Percentiles rank a stretch among this genome's conserved stretches.
Conservation (phyloP, 2,113 vertebrate species). For the Apodemus sylvaticus region DNA sequence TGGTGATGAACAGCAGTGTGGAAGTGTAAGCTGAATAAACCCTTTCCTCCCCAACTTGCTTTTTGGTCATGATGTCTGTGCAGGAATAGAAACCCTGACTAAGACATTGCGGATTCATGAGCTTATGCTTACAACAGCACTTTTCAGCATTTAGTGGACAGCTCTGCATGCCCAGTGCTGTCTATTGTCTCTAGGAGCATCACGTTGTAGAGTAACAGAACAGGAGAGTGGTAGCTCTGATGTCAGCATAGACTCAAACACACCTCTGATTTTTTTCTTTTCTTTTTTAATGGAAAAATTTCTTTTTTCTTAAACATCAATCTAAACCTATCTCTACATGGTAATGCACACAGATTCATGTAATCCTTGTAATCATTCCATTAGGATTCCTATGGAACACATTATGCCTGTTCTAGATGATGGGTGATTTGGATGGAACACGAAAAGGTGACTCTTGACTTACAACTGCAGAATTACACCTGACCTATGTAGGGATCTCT, state of each 20-base stretch:
- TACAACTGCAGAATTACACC: neutral
- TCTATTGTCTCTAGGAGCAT: neutral
- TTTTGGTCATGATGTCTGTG: too few species aligned
- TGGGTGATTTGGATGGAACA: neutral
- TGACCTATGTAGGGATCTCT: neutral
- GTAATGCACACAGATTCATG: neutral
- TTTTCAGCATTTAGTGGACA: too few species aligned
- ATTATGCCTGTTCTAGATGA: neutral
- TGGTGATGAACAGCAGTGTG: too few species aligned
- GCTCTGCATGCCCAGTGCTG: rapidly evolving
- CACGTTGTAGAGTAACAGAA: neutral
- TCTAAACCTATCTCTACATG: neutral
- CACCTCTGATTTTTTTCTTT: neutral
- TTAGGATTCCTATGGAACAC: neutral
- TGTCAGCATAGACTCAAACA: neutral
- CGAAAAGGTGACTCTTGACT: neutral
- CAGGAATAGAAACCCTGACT: too few species aligned
- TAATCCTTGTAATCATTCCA: neutral
- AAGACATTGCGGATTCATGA: neutral
- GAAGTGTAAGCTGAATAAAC: too few species aligned
- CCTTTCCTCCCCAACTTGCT: too few species aligned
- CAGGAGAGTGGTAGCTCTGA: neutral
- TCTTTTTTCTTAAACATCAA: slow-evolving; percentile 31
- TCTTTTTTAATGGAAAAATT: neutral
- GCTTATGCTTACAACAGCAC: neutral